Conservation (phyloP, 2,888 invertebrate genomes). For the Agrotis puta region DNA sequence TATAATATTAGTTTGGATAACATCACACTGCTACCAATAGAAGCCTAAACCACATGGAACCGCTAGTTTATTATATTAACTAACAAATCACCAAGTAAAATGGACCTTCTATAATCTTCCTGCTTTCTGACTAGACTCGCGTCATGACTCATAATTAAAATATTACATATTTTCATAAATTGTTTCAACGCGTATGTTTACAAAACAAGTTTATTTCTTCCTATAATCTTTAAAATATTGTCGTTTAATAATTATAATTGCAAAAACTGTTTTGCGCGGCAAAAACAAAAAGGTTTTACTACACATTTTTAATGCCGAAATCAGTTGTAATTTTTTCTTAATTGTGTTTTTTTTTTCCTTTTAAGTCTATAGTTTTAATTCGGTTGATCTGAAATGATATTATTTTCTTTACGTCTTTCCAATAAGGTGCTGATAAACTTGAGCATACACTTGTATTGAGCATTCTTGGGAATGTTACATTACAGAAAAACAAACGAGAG, state of each 20-base stretch:
- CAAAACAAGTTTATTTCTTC: conserved; percentile 40
- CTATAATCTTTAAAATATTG: conserved; percentile 29
- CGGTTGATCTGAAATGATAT: neutral
- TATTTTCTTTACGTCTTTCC: conserved; percentile 5
- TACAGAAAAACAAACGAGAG: too few species aligned
- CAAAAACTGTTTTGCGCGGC: conserved; percentile 32
- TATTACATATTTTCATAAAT: neutral
- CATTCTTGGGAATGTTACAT: too few species aligned
- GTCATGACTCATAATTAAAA: conserved; percentile 7
- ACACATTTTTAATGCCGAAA: neutral
- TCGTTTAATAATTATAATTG: conserved; percentile 31
- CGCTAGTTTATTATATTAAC: too few species aligned
- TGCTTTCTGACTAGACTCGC: neutral
- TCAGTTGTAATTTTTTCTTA: neutral
- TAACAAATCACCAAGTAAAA: too few species aligned
- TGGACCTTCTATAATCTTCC: neutral
- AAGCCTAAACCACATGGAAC: too few species aligned
- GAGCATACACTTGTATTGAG: too few species aligned
- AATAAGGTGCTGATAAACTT: too few species aligned
- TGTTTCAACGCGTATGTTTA: conserved; percentile 8
- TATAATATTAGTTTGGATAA: too few species aligned
- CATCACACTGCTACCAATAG: too few species aligned
- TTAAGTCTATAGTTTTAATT: neutral
- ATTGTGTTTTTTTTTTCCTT: conserved; percentile 13
- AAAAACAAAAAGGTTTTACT: conserved; percentile 31